phyloP scores from a whole-genome alignment of 2,888 invertebrate species.

The Linyphia triangularis region DNA sequence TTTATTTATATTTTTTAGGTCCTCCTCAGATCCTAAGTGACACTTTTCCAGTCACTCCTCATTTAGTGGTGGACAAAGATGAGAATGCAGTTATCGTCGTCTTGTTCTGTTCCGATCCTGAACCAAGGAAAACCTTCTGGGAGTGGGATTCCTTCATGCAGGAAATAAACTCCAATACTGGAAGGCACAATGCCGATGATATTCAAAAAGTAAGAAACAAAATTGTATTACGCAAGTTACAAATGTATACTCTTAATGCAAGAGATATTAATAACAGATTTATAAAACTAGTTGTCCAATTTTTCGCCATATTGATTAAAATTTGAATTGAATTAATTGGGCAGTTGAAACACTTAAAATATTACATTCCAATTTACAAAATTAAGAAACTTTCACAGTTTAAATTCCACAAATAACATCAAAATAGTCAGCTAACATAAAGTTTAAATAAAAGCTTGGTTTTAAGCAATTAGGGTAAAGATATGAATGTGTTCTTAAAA shows the following conservation, averaged over 20 bases:
- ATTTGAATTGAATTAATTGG: background rate
- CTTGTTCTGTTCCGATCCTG: slow-evolving; percentile 91
- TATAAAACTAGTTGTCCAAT: too few species aligned
- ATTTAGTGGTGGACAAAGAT: slow-evolving; percentile 87
- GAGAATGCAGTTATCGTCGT: slow-evolving; percentile 88
- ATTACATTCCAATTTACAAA: background rate
- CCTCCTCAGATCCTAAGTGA: slow-evolving; percentile 85
- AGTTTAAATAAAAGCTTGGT: too few species aligned
- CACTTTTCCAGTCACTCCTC: slow-evolving; percentile 76
- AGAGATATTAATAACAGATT: background rate
- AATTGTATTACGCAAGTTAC: background rate
- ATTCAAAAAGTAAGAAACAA: slow-evolving; percentile 78
- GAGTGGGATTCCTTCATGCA: slow-evolving; percentile 91
- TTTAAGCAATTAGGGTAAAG: too few species aligned
- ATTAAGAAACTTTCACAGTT: too few species aligned
- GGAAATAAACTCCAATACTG: slow-evolving; percentile 86
- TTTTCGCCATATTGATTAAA: background rate
- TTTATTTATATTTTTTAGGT: slow-evolving; percentile 52
- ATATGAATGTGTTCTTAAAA: too few species aligned
- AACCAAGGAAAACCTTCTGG: slow-evolving; percentile 90
- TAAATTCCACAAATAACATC: too few species aligned
- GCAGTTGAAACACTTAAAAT: background rate
- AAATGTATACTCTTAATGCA: background rate
- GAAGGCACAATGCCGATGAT: slow-evolving; percentile 88
- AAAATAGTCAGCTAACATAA: too few species aligned